Conservation (phyloP, 2,888 invertebrate species). For the Caenorhabditis wallacei region DNA sequence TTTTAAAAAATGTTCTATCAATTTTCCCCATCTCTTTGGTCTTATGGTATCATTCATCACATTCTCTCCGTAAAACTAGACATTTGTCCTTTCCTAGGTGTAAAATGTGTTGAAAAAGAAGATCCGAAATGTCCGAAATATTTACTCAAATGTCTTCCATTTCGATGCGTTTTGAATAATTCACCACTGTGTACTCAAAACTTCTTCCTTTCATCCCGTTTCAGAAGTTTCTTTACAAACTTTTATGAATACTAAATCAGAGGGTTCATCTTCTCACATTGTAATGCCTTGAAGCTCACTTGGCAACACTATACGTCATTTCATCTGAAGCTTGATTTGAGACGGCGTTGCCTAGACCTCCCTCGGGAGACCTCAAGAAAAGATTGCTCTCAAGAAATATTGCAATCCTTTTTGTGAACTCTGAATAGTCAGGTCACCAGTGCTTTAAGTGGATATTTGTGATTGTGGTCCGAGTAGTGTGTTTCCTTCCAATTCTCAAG, state of each 20-base stretch:
- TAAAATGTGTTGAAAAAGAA: conserved; percentile 1
- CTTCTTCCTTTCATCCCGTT: not conserved
- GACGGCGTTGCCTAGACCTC: conserved; percentile 44
- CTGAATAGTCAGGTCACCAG: conserved; percentile 15
- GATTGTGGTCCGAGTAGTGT: conserved; percentile 15
- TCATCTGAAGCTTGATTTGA: conserved; percentile 43
- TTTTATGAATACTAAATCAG: conserved; percentile 36
- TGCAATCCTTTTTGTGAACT: conserved; percentile 48
- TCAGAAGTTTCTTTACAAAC: conserved; percentile 9
- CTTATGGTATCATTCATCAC: too few species aligned
- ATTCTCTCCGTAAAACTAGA: too few species aligned
- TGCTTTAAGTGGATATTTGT: not conserved
- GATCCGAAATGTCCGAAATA: conserved; percentile 22
- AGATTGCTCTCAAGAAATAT: conserved; percentile 44
- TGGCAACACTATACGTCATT: conserved; percentile 52
- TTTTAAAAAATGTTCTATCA: too few species aligned
- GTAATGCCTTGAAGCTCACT: conserved; percentile 29
- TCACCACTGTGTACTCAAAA: conserved; percentile 56
- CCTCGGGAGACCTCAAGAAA: conserved; percentile 29
- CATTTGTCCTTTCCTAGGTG: too few species aligned
- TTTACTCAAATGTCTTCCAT: conserved; percentile 35
- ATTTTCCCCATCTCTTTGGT: too few species aligned
- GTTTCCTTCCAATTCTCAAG: not conserved
- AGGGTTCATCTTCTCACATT: conserved; percentile 18
- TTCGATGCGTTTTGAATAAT: conserved; percentile 38